Evolutionary conservation across 2,113 vertebrate species (phyloP).

Genomic region (Trinectes maculatus): DNA sequence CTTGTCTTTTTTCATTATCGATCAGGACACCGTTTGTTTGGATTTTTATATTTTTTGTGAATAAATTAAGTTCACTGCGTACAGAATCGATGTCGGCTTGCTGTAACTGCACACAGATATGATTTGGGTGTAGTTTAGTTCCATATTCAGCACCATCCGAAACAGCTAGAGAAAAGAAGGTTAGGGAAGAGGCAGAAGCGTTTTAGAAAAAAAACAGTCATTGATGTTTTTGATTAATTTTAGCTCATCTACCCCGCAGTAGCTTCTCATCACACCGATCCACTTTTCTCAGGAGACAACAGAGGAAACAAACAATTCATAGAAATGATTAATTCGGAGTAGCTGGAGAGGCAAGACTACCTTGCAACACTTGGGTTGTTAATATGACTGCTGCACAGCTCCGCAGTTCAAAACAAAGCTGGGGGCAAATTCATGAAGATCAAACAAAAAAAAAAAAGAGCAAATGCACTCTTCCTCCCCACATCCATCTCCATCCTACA

Average conservation of each 20-base stretch:
- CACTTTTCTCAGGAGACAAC: conserved; percentile 45
- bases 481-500: conserved; percentile 65
- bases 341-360: conserved; percentile 34
- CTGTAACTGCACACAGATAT: conserved; percentile 32
- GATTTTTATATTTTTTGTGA: conserved; percentile 57
- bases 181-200: conserved; percentile 31
- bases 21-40: conserved; percentile 31
- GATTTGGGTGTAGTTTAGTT: conserved; percentile 17
- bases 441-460: conserved; percentile 55
- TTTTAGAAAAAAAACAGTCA: conserved; percentile 48
- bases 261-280: conserved; percentile 49
- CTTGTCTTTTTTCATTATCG: conserved; percentile 48
- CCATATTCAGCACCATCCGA: conserved; percentile 22
- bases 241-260: conserved; percentile 49
- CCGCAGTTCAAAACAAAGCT: conserved; percentile 57
- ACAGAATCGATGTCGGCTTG: conserved; percentile 23
- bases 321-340: conserved; percentile 69
- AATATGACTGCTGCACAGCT: conserved; percentile 57
- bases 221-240: conserved; percentile 71
- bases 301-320: conserved; percentile 68
- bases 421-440: conserved; percentile 67
- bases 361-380: conserved; percentile 50
- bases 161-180: conserved; percentile 36
- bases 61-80: conserved; percentile 72
- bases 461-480: conserved; percentile 57